Conservation (phyloP, 2,797 vertebrate species). For the Sebastiscus tertius region DNA sequence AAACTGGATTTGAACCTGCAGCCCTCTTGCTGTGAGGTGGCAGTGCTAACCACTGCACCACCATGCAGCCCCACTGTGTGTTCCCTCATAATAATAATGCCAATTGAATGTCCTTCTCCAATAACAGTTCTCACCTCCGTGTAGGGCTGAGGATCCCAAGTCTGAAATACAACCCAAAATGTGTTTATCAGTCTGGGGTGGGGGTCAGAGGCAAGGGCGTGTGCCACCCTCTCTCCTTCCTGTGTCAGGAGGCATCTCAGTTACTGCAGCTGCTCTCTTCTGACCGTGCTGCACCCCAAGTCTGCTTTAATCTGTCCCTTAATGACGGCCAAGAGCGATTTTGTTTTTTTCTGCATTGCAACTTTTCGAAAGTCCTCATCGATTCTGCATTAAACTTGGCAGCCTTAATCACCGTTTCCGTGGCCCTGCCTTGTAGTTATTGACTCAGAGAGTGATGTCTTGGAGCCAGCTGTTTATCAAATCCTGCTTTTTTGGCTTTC, state of each 20-base stretch:
- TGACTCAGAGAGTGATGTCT: slow-evolving; percentile 1
- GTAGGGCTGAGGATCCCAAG: background rate
- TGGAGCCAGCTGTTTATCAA: slow-evolving; percentile 16
- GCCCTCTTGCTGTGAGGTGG: too few species aligned
- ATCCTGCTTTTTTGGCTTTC: background rate
- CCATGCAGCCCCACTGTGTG: too few species aligned
- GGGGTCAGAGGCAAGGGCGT: slow-evolving; percentile 27
- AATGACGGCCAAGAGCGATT: background rate
- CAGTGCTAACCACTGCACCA: too few species aligned
- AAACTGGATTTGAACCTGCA: too few species aligned
- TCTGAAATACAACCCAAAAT: slow-evolving; percentile 43
- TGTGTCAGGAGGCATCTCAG: slow-evolving; percentile 29
- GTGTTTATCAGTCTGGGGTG: slow-evolving; percentile 38
- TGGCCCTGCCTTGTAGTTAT: slow-evolving; percentile 24
- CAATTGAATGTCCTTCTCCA: slow-evolving; percentile 41
- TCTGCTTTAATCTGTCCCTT: background rate
- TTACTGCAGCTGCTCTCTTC: slow-evolving; percentile 57
- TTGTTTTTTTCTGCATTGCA: background rate
- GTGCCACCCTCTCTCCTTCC: slow-evolving; percentile 5
- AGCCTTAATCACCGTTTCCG: slow-evolving; percentile 16
- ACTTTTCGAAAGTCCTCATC: slow-evolving; percentile 13
- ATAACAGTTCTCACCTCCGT: slow-evolving; percentile 27
- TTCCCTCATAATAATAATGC: background rate
- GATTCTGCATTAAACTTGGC: slow-evolving; percentile 19
- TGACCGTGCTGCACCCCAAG: slow-evolving; percentile 3